Evolutionary conservation across 64 coral and sea anemone species (phyloP).

Genomic region (Acropora tenuis): DNA sequence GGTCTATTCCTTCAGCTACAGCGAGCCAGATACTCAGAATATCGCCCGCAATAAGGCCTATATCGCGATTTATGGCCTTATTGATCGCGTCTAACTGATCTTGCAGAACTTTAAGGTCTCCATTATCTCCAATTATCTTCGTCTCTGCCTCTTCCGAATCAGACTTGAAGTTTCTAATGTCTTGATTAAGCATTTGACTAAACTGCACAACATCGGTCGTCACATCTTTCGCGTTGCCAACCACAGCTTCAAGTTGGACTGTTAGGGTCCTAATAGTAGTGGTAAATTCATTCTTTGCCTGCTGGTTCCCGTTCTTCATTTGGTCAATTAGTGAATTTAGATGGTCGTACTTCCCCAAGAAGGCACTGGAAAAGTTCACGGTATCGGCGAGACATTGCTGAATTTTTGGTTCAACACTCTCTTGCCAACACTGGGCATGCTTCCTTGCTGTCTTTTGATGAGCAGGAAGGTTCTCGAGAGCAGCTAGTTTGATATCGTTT

Average conservation of each 20-base stretch:
- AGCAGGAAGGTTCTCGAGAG: conserved; percentile 45
- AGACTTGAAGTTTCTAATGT: conserved; percentile 59
- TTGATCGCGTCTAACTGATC: conserved; percentile 58
- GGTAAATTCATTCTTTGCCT: conserved; percentile 46
- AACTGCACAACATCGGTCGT: conserved; percentile 27
- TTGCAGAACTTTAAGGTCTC: conserved; percentile 56
- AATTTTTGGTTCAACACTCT: conserved; percentile 31
- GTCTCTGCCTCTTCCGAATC: conserved; percentile 52
- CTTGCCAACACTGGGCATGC: conserved; percentile 64
- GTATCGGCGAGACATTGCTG: conserved; percentile 28
- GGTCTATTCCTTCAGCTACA: conserved; percentile 59
- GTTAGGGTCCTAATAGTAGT: conserved; percentile 1
- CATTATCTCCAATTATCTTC: conserved; percentile 47
- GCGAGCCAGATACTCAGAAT: conserved; percentile 48
- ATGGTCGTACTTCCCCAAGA: conserved; percentile 22
- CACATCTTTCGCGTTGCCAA: conserved; percentile 26
- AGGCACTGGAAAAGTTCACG: conserved; percentile 48
- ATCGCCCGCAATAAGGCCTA: conserved; percentile 62
- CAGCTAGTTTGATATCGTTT: conserved; percentile 51
- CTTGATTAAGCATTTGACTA: conserved; percentile 27
- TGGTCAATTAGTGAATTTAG: conserved; percentile 40
- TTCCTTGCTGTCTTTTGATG: conserved; percentile 58
- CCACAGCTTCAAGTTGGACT: conserved; percentile 8
- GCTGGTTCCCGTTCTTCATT: conserved; percentile 36
- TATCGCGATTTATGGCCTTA: conserved; percentile 74